phyloP scores from a whole-genome alignment of 1,140 invertebrate species.

The Aporrectodea caliginosa region DNA sequence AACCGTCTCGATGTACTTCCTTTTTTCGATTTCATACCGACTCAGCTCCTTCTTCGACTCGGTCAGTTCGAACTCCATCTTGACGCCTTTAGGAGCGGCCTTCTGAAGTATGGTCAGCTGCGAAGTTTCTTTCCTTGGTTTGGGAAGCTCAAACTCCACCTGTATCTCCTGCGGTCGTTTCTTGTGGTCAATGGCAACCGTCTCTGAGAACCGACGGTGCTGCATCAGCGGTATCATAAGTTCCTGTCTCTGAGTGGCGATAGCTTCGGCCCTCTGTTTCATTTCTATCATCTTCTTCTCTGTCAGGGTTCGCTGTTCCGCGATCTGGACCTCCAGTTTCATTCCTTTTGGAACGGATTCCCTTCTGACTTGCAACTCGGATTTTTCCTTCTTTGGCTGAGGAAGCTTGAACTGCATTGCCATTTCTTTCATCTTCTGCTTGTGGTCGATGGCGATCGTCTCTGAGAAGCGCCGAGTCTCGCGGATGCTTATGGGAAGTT shows the following conservation, averaged over 20 bases:
- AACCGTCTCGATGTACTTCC: constrained; percentile 22
- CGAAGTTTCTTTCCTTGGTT: constrained; percentile 16
- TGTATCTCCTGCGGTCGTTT: constrained; percentile 23
- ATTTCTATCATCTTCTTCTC: constrained; percentile 20
- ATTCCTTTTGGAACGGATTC: constrained; percentile 27
- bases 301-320: not conserved
- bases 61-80: constrained; percentile 29
- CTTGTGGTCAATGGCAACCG: constrained; percentile 28
- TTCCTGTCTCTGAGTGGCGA: constrained; percentile 27
- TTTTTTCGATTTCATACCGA: constrained; percentile 12
- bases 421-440: constrained; percentile 27
- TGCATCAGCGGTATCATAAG: constrained; percentile 26
- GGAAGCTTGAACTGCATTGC: constrained; percentile 28
- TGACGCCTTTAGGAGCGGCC: constrained; percentile 22
- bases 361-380: constrained; percentile 18
- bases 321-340: constrained; percentile 26
- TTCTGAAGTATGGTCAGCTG: constrained; percentile 22
- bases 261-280: constrained; percentile 28
- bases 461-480: constrained; percentile 32
- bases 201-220: constrained; percentile 32
- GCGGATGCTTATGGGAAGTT: constrained; percentile 19
- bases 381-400: constrained; percentile 14
- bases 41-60: constrained; percentile 25
- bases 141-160: constrained; percentile 22
- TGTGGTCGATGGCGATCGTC: constrained; percentile 32